Evolutionary conservation across 2,113 vertebrate species (phyloP).

Genomic region (Litocranius walleri): DNA sequence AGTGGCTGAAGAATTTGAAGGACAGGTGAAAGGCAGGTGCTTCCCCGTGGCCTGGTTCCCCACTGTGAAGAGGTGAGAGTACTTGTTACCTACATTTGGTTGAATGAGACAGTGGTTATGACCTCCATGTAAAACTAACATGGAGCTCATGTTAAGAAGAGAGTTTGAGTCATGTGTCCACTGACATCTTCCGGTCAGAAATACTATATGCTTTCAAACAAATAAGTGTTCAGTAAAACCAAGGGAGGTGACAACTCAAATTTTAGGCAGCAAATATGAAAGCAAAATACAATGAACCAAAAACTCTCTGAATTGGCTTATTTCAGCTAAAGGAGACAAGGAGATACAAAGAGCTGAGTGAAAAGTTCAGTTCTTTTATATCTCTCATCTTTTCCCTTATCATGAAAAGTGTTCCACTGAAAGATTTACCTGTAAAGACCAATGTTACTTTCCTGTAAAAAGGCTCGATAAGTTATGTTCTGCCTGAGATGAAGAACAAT

Average conservation of each 20-base stretch:
- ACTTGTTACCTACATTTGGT: neutral
- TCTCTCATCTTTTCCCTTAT: neutral
- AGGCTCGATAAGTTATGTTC: neutral
- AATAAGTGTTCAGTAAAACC: neutral
- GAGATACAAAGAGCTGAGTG: neutral
- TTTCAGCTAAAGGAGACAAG: neutral
- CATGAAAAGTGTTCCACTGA: neutral
- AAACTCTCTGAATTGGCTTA: neutral
- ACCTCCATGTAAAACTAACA: neutral
- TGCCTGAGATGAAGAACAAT: neutral
- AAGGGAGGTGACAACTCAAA: neutral
- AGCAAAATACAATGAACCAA: neutral
- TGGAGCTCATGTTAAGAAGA: neutral
- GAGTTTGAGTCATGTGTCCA: neutral
- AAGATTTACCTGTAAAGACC: neutral
- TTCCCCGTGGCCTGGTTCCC: neutral
- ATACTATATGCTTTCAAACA: neutral
- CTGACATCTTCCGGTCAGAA: neutral
- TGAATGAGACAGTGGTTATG: neutral
- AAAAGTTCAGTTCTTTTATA: neutral
- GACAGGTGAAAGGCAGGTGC: neutral
- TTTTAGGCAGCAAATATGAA: neutral
- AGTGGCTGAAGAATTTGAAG: neutral
- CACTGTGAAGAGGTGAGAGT: neutral
- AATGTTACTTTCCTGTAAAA: neutral